phyloP scores from a whole-genome alignment of 2,797 vertebrate species.

The Gymnothorax javanicus region DNA sequence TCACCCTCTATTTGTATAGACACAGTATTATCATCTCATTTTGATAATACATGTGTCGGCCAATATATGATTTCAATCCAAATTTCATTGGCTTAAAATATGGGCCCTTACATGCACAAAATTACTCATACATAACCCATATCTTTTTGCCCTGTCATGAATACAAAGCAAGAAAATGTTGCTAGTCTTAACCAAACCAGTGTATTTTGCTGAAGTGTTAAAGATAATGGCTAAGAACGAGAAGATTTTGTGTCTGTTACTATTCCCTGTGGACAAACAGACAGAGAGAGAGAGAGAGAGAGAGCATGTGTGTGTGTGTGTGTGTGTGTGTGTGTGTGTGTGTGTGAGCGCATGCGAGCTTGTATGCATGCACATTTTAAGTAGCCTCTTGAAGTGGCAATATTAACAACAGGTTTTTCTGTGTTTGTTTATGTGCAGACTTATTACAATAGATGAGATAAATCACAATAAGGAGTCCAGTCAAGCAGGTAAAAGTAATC shows the following conservation, averaged over 20 bases:
- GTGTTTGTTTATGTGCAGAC: constrained; percentile 72
- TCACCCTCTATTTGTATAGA: not conserved
- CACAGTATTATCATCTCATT: not conserved
- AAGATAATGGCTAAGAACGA: not conserved
- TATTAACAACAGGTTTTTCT: not conserved
- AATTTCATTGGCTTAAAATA: not conserved
- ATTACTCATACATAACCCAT: not conserved
- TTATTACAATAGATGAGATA: constrained; percentile 83
- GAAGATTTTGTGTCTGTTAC: not conserved
- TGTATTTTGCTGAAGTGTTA: not conserved
- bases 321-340: not conserved
- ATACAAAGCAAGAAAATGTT: not conserved
- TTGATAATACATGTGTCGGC: not conserved
- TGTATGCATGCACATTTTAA: not conserved
- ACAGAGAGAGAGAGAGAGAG: too few species aligned
- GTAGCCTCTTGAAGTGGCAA: not conserved
- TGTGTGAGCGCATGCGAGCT: not conserved
- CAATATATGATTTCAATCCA: not conserved
- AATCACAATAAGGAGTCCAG: constrained; percentile 63
- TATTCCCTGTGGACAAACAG: not conserved
- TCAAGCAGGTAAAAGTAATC: constrained; percentile 70
- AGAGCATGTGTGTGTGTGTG: not conserved
- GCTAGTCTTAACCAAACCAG: not conserved
- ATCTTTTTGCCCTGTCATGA: not conserved
- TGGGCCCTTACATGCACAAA: not conserved